Conservation (phyloP, 2,888 invertebrate genomes). For the Apodemia mormo region DNA sequence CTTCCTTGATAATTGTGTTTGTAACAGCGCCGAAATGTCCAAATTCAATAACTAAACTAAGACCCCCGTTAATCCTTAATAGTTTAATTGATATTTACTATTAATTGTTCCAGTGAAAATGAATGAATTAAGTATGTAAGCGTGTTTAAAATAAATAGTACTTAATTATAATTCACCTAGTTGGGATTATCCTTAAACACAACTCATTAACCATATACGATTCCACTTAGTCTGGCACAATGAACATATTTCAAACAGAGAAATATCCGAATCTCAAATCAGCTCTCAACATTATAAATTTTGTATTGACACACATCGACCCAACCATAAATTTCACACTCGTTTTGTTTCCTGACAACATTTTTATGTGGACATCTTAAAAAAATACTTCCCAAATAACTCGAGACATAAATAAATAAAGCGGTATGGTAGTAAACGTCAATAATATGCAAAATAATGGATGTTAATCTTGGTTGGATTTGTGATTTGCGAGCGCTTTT, state of each 20-base stretch:
- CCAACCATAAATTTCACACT: slow-evolving; percentile 69
- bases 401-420: slow-evolving; percentile 74
- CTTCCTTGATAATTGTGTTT: no score
- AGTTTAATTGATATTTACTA: no score
- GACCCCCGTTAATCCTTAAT: no score
- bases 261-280: slow-evolving; percentile 61
- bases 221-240: slow-evolving; percentile 56
- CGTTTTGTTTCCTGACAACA: slow-evolving; percentile 76
- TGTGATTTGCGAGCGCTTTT: slow-evolving; percentile 71
- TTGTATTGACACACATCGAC: slow-evolving; percentile 75
- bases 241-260: slow-evolving; percentile 61
- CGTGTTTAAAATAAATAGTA: no score
- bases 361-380: slow-evolving; percentile 73
- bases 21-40: no score
- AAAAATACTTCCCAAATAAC: slow-evolving; percentile 80
- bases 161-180: neutral
- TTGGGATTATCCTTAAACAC: slow-evolving; percentile 39
- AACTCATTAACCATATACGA: slow-evolving; percentile 54
- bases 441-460: slow-evolving; percentile 80
- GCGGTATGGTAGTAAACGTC: slow-evolving; percentile 78
- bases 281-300: slow-evolving; percentile 72
- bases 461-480: slow-evolving; percentile 70
- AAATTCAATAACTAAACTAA: no score
- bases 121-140: no score
- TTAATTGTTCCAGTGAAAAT: no score